Evolutionary conservation across 2,113 vertebrate genomes (phyloP).

Genomic region (Podocnemis expansa): DNA sequence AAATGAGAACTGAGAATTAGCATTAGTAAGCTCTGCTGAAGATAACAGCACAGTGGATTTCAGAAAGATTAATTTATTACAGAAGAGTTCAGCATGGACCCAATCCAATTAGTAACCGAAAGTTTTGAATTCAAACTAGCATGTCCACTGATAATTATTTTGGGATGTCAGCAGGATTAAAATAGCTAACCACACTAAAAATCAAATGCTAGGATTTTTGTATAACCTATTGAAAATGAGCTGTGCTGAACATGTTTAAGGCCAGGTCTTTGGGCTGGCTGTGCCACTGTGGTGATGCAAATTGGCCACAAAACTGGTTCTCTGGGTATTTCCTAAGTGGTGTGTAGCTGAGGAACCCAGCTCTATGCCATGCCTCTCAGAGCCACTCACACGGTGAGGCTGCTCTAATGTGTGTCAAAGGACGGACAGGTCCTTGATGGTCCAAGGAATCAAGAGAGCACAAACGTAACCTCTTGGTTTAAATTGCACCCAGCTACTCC

Average conservation of each 20-base stretch:
- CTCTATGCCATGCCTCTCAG: not conserved
- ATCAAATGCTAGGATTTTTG: not conserved
- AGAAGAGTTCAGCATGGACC: conserved; percentile 3
- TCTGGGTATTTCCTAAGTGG: not conserved
- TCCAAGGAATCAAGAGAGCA: not conserved
- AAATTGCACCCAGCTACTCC: not conserved
- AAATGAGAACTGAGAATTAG: conserved; percentile 46
- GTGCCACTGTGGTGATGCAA: not conserved
- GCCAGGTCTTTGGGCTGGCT: not conserved
- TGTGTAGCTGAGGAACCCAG: not conserved
- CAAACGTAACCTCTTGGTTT: not conserved
- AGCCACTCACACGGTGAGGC: not conserved
- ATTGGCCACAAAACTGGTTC: not conserved
- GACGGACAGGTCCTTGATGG: not conserved
- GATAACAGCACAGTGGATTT: conserved; percentile 46
- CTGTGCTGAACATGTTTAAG: not conserved
- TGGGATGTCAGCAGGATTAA: not conserved
- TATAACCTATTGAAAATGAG: not conserved
- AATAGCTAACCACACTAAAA: not conserved
- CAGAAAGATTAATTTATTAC: conserved; percentile 60
- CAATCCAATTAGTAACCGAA: not conserved
- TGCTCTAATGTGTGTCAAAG: not conserved
- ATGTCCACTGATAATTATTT: not conserved
- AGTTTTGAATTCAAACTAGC: conserved; percentile 9
- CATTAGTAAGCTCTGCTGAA: conserved; percentile 59